Conservation (phyloP, 2,888 invertebrate genomes). For the Dasysyrphus tricinctus region DNA sequence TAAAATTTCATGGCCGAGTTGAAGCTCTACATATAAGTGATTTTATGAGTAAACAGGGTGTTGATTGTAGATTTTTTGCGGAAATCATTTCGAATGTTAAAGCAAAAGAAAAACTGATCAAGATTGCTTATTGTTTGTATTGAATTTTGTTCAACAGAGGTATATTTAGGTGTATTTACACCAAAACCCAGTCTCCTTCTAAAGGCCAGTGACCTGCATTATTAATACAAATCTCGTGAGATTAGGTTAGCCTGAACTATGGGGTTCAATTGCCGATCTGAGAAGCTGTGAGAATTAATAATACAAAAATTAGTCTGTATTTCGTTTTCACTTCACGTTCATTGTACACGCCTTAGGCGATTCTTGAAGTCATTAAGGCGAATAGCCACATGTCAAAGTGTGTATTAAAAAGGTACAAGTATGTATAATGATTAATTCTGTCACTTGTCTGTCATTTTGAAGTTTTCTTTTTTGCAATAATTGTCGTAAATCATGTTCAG, state of each 20-base stretch:
- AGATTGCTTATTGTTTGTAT: background rate
- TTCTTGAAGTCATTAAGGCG: too few relatives aligned
- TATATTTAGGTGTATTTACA: background rate
- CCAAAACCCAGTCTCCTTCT: background rate
- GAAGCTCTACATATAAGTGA: constrained; percentile 40
- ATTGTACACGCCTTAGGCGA: too few relatives aligned
- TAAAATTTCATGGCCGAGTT: constrained; percentile 57
- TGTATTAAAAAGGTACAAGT: too few relatives aligned
- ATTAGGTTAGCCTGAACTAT: background rate
- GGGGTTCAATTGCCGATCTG: background rate
- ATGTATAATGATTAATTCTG: too few relatives aligned
- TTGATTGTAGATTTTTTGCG: constrained; percentile 21
- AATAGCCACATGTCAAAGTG: too few relatives aligned
- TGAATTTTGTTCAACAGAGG: background rate
- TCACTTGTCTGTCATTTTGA: too few relatives aligned
- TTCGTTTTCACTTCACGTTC: background rate
- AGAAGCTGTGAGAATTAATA: background rate
- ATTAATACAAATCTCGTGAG: background rate
- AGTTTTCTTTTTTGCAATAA: too few relatives aligned
- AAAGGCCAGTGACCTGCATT: background rate
- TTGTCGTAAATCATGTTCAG: too few relatives aligned
- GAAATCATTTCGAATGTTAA: background rate
- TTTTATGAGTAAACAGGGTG: constrained; percentile 54
- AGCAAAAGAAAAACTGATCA: background rate
- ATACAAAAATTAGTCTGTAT: too few relatives aligned